Evolutionary conservation across 1,140 invertebrate species (phyloP), one percentile per base, ranked within the genome.

Genomic region (Drosophila miranda): DNA sequence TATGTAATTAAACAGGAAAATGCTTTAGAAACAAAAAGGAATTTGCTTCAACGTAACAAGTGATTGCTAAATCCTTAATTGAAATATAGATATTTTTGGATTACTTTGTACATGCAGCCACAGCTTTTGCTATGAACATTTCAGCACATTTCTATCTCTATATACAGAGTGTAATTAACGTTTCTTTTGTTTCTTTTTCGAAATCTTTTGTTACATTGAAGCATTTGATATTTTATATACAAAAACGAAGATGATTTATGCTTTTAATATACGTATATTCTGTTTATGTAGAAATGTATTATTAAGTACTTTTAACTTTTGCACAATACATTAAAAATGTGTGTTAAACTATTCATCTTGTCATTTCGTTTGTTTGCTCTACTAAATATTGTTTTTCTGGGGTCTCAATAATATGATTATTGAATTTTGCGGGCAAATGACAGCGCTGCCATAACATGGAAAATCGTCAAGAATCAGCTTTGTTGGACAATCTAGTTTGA

Each of bases 31-130:
- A 73, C 46, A 51, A 19, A 52, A 54, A 52, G 42, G 67, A 81
- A 72, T 73, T 73, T 87, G 82, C 82, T 87, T 87, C 82, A 87
- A 86, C 50, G 80, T 86, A 89, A 89, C 86, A 78, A 89, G 86
- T 89, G 86, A 89, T 89, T 78, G 86, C 75, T 88, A 87, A 72
- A 87, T 60, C 78, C 76, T 61, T 34, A 56, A 59, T 54, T 51
- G 50, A 58, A 69, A 76, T 54, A 61, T 16, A 59, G 53, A 69
- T 86, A 80, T 86, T 80, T 80, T 86, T 73, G 48, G 56, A 86
- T 56, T 52, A 59, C 72, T 67, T 72, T 72, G 61, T 26, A 26
- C 23, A 26, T 26, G 23, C 23, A 26, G 23, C 23, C 41, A 68
- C 67, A 68, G 77, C 76, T 78, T 78, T 78, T 34, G 61, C 58